Base-by-base conservation (phyloP, 1,140 invertebrate genomes). In the Ips typographus region DNA sequence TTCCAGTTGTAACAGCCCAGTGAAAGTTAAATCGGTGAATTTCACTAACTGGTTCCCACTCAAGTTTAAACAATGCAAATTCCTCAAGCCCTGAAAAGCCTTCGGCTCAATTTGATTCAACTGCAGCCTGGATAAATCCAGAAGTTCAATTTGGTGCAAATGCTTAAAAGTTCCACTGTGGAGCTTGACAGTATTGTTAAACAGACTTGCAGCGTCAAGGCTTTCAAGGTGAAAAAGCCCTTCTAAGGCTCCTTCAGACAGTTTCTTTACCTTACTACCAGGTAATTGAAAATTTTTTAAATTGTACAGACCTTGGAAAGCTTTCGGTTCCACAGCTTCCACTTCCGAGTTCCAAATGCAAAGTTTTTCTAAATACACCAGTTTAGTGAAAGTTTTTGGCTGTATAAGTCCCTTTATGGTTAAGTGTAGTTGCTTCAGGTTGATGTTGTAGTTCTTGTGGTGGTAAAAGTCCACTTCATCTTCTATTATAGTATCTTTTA, bases 231-330 rank as follows among this genome's bases (percentile, higher is more conserved):
- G 38, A 40, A 68, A 68, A 56, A 68, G 43, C 2, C 66, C 59
- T 36, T 47, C n/a, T 38, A 68, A n/a, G 4, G 66, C 66, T 7
- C 42, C 36, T 22, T 2, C 22, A 7, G 37, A 47, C 4, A 68
- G 6, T 1, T 55, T 61, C 0, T 44, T 4, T 39, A 68, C 40
- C 5, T 4, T 38, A 6, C 36, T 41, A 22, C 62, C 51, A 43
- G 44, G 5, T 2, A 68, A 42, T 8, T 62, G 1, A 2, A 68
- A 5, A 37, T 37, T 5, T 37, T 44, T n/a, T 39, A 68, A 62
- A 40, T 44, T 44, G 47, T 43, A 62, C n/a, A 68, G 47, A 1
- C 58, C 66, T 44, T 52, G 41, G 36, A 68, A 68, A 36, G 66
- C 55, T 42, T 36, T 47, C 3, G 3, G 5, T 44, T 47, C 42